A percentile compares a stretch with the other conserved stretches of the same genome.
These are phyloP conservation scores for Noctua comes DNA, from an alignment of 2,888 invertebrate genomes.

Conservation along the genomic window DNA sequence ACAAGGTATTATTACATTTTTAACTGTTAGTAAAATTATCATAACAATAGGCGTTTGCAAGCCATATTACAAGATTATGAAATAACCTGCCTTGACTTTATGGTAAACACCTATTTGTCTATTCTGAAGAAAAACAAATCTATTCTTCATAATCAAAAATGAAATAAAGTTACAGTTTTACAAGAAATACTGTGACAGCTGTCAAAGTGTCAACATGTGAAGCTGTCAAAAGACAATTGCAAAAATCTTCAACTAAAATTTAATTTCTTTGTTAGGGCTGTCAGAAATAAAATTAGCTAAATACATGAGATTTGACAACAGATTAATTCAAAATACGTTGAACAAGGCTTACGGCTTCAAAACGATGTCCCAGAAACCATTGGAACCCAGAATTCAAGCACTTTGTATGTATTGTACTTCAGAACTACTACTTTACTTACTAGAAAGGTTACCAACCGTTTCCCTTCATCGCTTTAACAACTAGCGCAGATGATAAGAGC, in stretches of 20 bases:
- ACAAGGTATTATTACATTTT: slow-evolving; percentile 16
- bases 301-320: neutral
- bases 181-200: neutral
- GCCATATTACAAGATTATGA: slow-evolving; percentile 18
- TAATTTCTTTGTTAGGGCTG: neutral
- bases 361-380: neutral
- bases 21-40: slow-evolving; percentile 41
- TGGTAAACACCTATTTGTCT: slow-evolving; percentile 28
- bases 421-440: neutral
- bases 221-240: neutral
- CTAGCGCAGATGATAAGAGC: slow-evolving; percentile 46
- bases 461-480: slow-evolving; percentile 49
- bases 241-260: neutral
- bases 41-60: slow-evolving; percentile 42
- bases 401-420: neutral
- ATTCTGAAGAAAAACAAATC: neutral
- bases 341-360: neutral
- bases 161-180: neutral
- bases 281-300: neutral
- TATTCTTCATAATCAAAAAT: neutral
- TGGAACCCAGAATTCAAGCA: neutral
- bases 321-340: neutral
- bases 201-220: neutral
- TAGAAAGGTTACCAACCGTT: slow-evolving; percentile 44
- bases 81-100: slow-evolving; percentile 41